These are phyloP conservation scores for Pseudopodoces humilis DNA, from an alignment of 2,113 vertebrate species.

Conservation along the genomic window DNA sequence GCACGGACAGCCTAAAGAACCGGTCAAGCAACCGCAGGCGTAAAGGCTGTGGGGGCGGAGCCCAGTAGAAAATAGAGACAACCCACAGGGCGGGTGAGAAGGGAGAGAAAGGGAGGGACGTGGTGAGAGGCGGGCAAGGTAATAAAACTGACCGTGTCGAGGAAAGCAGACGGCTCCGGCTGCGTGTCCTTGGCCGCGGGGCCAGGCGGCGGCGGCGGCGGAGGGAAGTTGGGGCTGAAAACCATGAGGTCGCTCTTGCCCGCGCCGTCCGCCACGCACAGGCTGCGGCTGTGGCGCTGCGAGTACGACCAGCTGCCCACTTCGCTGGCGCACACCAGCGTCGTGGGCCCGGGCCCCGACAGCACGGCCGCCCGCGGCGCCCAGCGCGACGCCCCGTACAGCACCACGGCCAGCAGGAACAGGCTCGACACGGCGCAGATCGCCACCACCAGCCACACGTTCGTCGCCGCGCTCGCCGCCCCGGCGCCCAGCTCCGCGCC, in stretches of 20 bases:
- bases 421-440: constrained; percentile 63
- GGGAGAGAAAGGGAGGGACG: too few relatives aligned
- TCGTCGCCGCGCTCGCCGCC: background rate
- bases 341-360: too few relatives aligned
- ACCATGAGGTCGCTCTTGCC: too few relatives aligned
- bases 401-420: constrained; percentile 20
- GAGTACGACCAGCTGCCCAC: too few relatives aligned
- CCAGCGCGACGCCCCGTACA: too few relatives aligned
- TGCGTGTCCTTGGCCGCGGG: too few relatives aligned
- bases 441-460: constrained; percentile 60
- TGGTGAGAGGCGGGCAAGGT: background rate
- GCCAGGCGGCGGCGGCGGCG: background rate
- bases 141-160: background rate
- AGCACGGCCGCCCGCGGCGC: too few relatives aligned
- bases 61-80: background rate
- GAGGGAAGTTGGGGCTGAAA: too few relatives aligned
- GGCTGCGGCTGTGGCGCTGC: too few relatives aligned
- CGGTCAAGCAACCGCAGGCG: too few relatives aligned
- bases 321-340: too few relatives aligned
- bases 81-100: background rate
- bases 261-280: too few relatives aligned
- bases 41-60: background rate
- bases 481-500: background rate
- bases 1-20: background rate
- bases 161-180: background rate